A percentile compares a stretch with the other conserved stretches of the same genome.
These are phyloP conservation scores for Gyrodactylus salaris DNA, from an alignment of 1,140 invertebrate genomes.

Conservation along the genomic window DNA sequence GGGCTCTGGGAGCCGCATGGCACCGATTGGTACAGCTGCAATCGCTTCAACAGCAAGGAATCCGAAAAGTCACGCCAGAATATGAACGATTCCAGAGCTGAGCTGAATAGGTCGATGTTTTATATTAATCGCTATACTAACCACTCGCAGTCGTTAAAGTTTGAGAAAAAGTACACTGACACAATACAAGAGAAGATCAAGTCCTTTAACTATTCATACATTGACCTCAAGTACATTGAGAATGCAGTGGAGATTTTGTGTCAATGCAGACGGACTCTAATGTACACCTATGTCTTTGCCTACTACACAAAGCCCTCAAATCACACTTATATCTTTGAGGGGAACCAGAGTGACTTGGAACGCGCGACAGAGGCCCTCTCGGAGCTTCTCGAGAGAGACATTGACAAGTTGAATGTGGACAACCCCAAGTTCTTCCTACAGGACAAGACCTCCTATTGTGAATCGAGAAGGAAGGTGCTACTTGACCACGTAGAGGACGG, in stretches of 20 bases:
- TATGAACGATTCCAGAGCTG: conserved; percentile 56
- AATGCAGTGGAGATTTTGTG: conserved; percentile 88
- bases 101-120: conserved; percentile 65
- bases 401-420: conserved; percentile 73
- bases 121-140: conserved; percentile 98
- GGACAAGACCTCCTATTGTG: conserved; percentile 82
- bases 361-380: conserved; percentile 74
- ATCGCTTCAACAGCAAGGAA: conserved; percentile 80
- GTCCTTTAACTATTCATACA: conserved; percentile 97
- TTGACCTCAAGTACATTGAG: conserved; percentile 84
- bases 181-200: conserved; percentile 85
- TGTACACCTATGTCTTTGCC: conserved; percentile 97
- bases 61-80: conserved; percentile 72
- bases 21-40: conserved; percentile 91
- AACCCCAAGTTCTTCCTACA: conserved; percentile 97
- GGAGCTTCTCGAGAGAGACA: conserved; percentile 84
- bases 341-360: conserved; percentile 90
- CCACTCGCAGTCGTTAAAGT: conserved; percentile 88
- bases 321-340: conserved; percentile 90
- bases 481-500: conserved; percentile 86
- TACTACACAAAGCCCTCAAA: conserved; percentile 90
- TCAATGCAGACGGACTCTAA: conserved; percentile 74
- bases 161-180: conserved; percentile 30
- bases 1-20: conserved; percentile 94
- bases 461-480: conserved; percentile 59